Evolutionary conservation across 2,113 vertebrate genomes (phyloP).

Genomic region (Syngnathus scovelli): DNA sequence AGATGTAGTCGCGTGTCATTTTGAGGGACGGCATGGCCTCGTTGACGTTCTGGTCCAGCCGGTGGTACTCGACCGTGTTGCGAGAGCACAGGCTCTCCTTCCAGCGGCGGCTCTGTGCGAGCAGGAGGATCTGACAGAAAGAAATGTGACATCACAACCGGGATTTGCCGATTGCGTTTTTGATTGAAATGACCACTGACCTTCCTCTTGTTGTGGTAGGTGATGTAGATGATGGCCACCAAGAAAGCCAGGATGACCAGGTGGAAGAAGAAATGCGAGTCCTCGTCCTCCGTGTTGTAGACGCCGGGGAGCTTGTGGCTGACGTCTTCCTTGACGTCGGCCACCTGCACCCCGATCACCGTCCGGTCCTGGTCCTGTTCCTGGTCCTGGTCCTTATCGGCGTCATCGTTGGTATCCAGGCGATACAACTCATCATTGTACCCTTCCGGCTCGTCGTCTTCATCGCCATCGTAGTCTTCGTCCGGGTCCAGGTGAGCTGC

Average conservation of each 20-base stretch:
- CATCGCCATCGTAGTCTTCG: accelerated
- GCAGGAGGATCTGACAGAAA: constrained; percentile 78
- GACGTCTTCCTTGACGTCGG: constrained; percentile 41
- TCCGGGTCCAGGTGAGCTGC: accelerated
- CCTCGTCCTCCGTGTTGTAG: constrained; percentile 76
- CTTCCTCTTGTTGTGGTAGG: constrained; percentile 98
- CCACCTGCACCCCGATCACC: constrained; percentile 26
- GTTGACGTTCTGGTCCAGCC: constrained; percentile 90
- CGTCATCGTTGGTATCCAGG: background rate
- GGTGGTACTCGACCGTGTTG: constrained; percentile 82
- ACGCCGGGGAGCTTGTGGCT: constrained; percentile 52
- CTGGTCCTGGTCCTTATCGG: background rate
- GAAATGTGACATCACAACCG: background rate
- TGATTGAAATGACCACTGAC: constrained; percentile 56
- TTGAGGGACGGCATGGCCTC: constrained; percentile 98
- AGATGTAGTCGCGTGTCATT: constrained; percentile 91
- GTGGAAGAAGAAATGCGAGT: constrained; percentile 94
- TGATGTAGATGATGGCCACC: constrained; percentile 87
- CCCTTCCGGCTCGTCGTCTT: background rate
- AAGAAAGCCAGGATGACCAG: constrained; percentile 86
- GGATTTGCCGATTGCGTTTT: too few relatives aligned
- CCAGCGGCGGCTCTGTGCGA: constrained; percentile 90
- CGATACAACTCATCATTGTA: background rate
- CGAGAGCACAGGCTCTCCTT: constrained; percentile 88
- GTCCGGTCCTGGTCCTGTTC: background rate